These are phyloP conservation scores for Meriones psammophilus DNA, from an alignment of 2,797 vertebrate species.

Conservation along the genomic window DNA sequence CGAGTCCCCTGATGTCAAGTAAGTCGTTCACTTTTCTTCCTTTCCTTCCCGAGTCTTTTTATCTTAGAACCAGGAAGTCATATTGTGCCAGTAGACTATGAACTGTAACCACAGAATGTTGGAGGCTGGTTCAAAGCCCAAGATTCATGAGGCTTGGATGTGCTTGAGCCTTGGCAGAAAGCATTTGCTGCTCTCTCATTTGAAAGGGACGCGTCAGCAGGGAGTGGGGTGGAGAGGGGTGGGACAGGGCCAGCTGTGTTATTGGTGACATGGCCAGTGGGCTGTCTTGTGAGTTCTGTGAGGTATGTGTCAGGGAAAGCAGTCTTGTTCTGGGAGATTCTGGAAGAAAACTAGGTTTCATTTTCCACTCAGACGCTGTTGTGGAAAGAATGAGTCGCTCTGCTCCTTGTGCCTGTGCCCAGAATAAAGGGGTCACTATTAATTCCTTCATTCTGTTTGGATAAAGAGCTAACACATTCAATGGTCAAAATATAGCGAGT, in stretches of 20 bases:
- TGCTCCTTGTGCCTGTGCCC: background rate
- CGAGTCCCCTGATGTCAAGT: constrained; percentile 48
- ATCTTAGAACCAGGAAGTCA: constrained; percentile 78
- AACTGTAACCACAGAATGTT: constrained; percentile 76
- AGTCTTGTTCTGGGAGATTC: constrained; percentile 37
- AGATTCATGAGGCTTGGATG: constrained; percentile 64
- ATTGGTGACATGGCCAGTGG: background rate
- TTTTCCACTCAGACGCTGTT: constrained; percentile 34
- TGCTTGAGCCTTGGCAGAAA: constrained; percentile 58
- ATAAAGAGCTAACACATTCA: background rate
- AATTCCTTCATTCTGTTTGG: background rate
- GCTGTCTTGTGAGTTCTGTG: constrained; percentile 36
- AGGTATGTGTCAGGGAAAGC: constrained; percentile 8
- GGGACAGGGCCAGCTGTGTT: background rate
- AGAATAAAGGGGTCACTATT: background rate
- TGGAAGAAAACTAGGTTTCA: constrained; percentile 33
- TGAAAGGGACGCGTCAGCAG: background rate
- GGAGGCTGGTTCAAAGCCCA: constrained; percentile 79
- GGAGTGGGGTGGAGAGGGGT: background rate
- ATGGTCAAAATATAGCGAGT: background rate
- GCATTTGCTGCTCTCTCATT: background rate
- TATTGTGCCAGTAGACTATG: constrained; percentile 71
- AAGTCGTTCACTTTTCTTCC: background rate
- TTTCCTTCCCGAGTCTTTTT: constrained; percentile 55
- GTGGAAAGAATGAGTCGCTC: constrained; percentile 41